phyloP scores from a whole-genome alignment of 1,140 invertebrate species.

The Penaeus vannamei region DNA sequence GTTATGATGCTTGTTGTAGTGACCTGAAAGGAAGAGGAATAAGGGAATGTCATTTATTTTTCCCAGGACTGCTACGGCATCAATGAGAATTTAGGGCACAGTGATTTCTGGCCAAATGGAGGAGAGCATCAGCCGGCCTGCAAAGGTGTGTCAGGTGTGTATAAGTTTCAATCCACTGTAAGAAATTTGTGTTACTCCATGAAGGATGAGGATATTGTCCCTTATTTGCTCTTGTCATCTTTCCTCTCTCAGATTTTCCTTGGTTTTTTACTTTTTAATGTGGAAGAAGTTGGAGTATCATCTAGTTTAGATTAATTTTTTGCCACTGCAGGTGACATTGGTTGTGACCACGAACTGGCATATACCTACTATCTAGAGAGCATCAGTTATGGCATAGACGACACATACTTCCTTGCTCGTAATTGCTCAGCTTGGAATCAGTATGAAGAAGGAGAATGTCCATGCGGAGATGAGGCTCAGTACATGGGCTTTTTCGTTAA shows the following conservation, averaged over 20 bases:
- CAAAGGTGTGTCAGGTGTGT: not conserved
- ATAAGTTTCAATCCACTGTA: too few relatives aligned
- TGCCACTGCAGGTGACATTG: conserved; percentile 41
- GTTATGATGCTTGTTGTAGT: too few relatives aligned
- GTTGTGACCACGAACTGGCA: conserved; percentile 45
- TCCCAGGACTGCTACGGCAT: conserved; percentile 51
- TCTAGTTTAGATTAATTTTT: not conserved
- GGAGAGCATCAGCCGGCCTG: conserved; percentile 50
- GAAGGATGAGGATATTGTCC: too few relatives aligned
- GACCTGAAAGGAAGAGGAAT: too few relatives aligned
- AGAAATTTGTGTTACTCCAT: not conserved
- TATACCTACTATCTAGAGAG: conserved; percentile 52
- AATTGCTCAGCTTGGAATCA: conserved; percentile 32
- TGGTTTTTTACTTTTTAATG: not conserved
- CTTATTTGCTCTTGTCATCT: too few relatives aligned
- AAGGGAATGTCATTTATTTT: too few relatives aligned
- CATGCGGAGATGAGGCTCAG: conserved; percentile 43
- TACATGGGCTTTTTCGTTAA: conserved; percentile 57
- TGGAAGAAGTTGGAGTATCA: not conserved
- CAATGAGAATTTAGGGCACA: conserved; percentile 57
- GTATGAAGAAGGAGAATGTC: conserved; percentile 14
- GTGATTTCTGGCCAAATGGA: conserved; percentile 59
- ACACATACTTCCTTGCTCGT: conserved; percentile 37
- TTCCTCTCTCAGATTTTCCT: too few relatives aligned
- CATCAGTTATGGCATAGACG: conserved; percentile 38